Percentiles rank a stretch among this genome's conserved stretches.
Evolutionary conservation across 2,113 vertebrate species (phyloP).

Genomic region (Albula goreensis): DNA sequence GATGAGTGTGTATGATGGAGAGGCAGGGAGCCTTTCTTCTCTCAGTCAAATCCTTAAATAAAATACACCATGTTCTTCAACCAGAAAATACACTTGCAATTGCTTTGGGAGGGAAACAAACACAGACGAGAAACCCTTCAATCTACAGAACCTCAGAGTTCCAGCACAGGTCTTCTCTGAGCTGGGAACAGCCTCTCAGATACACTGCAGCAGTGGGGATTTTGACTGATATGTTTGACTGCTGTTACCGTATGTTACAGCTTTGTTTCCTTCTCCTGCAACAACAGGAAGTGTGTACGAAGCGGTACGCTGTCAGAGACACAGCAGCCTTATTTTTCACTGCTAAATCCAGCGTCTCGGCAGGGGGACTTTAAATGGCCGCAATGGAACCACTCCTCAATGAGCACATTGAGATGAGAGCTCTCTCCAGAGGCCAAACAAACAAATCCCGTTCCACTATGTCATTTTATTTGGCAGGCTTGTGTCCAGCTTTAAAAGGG

Average conservation of each 20-base stretch:
- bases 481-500: neutral
- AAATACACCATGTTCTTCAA: neutral
- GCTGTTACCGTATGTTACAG: neutral
- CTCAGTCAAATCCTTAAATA: neutral
- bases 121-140: neutral
- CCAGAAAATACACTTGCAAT: neutral
- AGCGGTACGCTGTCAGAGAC: neutral
- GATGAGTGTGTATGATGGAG: neutral
- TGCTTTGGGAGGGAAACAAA: neutral
- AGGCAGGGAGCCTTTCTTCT: neutral
- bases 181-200: neutral
- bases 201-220: neutral
- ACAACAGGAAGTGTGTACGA: neutral
- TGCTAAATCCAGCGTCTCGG: neutral
- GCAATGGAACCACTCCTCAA: neutral
- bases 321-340: neutral
- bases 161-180: neutral
- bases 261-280: neutral
- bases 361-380: neutral
- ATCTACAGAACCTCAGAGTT: too few species aligned
- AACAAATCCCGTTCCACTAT: neutral
- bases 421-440: neutral
- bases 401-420: neutral
- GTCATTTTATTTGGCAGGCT: constrained; percentile 4
- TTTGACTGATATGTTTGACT: neutral